Percentiles rank a stretch among this genome's conserved stretches.
Conservation (phyloP, 1,140 invertebrate species). For the Drosophila sucinea region DNA sequence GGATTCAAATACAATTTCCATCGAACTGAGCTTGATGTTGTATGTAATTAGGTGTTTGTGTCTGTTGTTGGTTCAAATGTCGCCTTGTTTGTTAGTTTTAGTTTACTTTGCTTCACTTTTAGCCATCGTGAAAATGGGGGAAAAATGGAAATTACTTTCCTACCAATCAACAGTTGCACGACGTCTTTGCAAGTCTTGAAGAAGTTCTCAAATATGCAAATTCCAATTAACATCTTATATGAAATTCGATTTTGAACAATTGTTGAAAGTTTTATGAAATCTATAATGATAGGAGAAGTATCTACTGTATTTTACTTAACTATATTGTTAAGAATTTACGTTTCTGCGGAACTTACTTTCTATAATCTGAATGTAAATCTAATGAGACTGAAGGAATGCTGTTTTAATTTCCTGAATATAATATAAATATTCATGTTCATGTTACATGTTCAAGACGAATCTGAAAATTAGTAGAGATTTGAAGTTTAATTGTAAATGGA, state of each 20-base stretch:
- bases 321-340: no score
- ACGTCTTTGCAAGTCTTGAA: no score
- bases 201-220: slow-evolving; percentile 6
- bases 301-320: no score
- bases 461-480: no score
- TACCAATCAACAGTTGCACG: slow-evolving; percentile 1
- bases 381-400: no score
- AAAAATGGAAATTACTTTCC: not conserved
- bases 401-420: no score
- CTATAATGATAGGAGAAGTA: no score
- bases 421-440: no score
- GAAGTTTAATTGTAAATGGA: no score
- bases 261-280: not conserved
- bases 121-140: not conserved
- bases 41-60: slow-evolving; percentile 77
- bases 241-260: not conserved
- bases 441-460: no score
- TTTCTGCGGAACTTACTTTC: no score
- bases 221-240: slow-evolving; percentile 4
- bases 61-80: slow-evolving; percentile 71
- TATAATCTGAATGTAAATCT: no score
- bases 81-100: slow-evolving; percentile 67
- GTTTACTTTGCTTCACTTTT: slow-evolving; percentile 6
- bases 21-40: slow-evolving; percentile 26
- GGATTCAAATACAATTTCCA: not conserved